Conservation (phyloP, 2,113 vertebrate species). For the Heliornis fulica region DNA sequence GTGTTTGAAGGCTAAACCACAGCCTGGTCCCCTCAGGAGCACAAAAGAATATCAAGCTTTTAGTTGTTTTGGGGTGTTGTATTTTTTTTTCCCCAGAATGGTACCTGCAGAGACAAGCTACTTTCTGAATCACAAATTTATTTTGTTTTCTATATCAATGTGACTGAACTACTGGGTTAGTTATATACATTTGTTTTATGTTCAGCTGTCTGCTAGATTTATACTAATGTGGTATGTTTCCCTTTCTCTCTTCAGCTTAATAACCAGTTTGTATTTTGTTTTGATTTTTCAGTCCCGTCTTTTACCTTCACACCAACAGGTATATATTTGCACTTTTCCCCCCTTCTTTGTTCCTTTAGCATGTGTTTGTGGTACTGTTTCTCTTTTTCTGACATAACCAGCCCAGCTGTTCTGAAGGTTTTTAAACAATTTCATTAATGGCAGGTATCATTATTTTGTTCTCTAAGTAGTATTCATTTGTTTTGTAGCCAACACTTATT, state of each 20-base stretch:
- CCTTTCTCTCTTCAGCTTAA: constrained; percentile 84
- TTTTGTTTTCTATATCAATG: constrained; percentile 55
- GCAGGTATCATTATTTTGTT: neutral
- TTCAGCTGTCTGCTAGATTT: constrained; percentile 79
- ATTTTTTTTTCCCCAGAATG: neutral
- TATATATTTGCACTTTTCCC: constrained; percentile 84
- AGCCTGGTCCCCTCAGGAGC: neutral
- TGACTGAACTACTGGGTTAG: constrained; percentile 65
- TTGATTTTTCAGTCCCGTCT: constrained; percentile 93
- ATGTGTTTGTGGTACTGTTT: constrained; percentile 69
- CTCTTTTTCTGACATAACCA: constrained; percentile 64
- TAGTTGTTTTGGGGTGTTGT: no score
- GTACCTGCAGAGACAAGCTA: constrained; percentile 26
- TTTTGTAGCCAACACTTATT: neutral
- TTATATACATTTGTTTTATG: constrained; percentile 75
- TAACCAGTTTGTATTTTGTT: constrained; percentile 84
- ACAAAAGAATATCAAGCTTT: neutral
- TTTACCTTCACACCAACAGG: constrained; percentile 99
- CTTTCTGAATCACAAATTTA: constrained; percentile 41
- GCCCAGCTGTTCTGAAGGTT: neutral
- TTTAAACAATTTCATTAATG: neutral
- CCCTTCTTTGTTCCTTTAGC: constrained; percentile 70
- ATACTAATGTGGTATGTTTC: constrained; percentile 83
- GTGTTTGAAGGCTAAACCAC: constrained; percentile 47
- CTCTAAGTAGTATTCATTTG: neutral